phyloP scores from a whole-genome alignment of 2,797 vertebrate species.

The Enteromius fasciolatus region DNA sequence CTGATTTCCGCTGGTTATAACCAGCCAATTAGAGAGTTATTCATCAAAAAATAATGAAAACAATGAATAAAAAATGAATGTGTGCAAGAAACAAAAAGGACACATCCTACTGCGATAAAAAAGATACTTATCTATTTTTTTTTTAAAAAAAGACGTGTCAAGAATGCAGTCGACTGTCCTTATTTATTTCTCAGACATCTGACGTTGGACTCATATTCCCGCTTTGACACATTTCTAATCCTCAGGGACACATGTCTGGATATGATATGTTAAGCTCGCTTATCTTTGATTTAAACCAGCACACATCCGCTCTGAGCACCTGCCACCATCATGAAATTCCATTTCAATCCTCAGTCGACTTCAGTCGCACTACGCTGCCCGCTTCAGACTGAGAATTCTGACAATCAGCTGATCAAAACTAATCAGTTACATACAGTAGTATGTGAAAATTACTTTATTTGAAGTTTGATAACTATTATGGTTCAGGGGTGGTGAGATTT shows the following conservation, averaged over 20 bases:
- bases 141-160: background rate
- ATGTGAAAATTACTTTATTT: background rate
- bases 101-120: background rate
- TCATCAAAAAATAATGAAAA: conserved; percentile 10
- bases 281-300: conserved; percentile 25
- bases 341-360: conserved; percentile 30
- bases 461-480: too few relatives aligned
- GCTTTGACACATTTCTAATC: conserved; percentile 50
- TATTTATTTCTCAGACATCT: conserved; percentile 17
- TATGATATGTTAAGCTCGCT: conserved; percentile 23
- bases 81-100: conserved; percentile 3
- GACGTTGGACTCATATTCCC: conserved; percentile 60
- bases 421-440: background rate
- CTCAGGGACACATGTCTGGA: conserved; percentile 30
- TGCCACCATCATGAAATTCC: background rate
- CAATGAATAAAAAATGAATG: background rate
- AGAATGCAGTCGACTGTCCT: background rate
- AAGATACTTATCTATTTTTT: background rate
- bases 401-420: background rate
- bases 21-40: background rate
- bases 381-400: background rate
- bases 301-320: conserved; percentile 1
- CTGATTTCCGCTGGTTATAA: conserved; percentile 8
- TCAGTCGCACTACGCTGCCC: background rate
- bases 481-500: too few relatives aligned